phyloP scores from a whole-genome alignment of 2,797 vertebrate genomes.

The Oryzias dopingdopingensis region DNA sequence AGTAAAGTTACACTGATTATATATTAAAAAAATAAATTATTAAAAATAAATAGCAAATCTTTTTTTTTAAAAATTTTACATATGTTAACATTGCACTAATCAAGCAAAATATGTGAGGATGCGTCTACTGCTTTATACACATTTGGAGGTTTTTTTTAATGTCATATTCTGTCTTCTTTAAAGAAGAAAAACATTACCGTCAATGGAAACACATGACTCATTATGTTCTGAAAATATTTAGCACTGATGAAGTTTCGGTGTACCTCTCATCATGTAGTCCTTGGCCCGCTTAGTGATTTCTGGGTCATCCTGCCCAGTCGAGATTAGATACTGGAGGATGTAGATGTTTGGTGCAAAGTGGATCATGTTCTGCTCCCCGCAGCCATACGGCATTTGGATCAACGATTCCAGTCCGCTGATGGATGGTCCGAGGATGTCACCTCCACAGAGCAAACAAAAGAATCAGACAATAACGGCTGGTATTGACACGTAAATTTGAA shows the following conservation, averaged over 20 bases:
- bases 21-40: no score
- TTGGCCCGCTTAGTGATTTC: conserved; percentile 65
- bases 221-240: no score
- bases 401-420: conserved; percentile 83
- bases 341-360: conserved; percentile 90
- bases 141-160: no score
- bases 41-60: no score
- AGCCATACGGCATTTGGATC: conserved; percentile 88
- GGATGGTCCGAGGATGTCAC: conserved; percentile 87
- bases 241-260: neutral
- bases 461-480: neutral
- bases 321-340: conserved; percentile 84
- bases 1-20: no score
- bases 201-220: no score
- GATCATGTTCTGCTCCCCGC: conserved; percentile 96
- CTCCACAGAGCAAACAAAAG: conserved; percentile 56
- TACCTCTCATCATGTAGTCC: conserved; percentile 78
- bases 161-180: no score
- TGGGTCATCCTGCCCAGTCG: conserved; percentile 66
- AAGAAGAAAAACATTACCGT: no score
- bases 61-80: no score
- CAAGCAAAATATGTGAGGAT: no score
- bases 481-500: neutral
- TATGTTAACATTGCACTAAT: no score
- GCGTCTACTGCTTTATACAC: no score